Base-by-base conservation (phyloP, 2,888 invertebrate genomes). In the Melanostoma scalare region DNA sequence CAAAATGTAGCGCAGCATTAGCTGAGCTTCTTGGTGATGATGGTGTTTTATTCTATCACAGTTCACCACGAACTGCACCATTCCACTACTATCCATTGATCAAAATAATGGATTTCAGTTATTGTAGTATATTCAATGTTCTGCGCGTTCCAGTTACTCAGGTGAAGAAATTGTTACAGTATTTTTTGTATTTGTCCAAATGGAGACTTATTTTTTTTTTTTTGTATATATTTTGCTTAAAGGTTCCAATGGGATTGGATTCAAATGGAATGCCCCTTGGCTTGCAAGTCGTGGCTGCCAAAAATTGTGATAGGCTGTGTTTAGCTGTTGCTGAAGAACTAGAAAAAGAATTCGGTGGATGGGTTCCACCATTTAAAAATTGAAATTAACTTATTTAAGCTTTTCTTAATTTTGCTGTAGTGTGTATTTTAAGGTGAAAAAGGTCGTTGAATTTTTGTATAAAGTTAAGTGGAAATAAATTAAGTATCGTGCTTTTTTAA, bases 301-400 rank as follows among this genome's bases (percentile, higher is more conserved):
- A 95, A 85, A 93, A 96, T 89, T 95, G 96, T 87, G 99, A 99
- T 90, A 94, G 95, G 78, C 90, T 97, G 56, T 96, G 97, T 85
- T 90, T 99, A 60, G 96, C 97, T n/a, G 95, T 98, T 2, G 98
- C 98, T 1, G 93, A 94, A 88, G 97, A 97, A 89, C 90, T 99
- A 65, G 97, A 97, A 88, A 94, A 94, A 86, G 94, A 94, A 2
- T 98, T 98, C 89, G 98, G 97, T 50, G 98, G 98, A 3, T 98
- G 98, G 98, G 93, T 94, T 48, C 93, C 95, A 82, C 96, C 96
- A 4, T 92, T 92, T 80, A 88, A 86, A 46, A 74, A 88, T 44
- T 89, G 87, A 74, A 86, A 87, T 48, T 88, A 82, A 85, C 9
- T 30, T 3, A 33, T 4, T 30, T 35, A 53, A 5, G 9, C 10